Evolutionary conservation across 1,140 invertebrate species (phyloP).

Genomic region (Nymphalis io): DNA sequence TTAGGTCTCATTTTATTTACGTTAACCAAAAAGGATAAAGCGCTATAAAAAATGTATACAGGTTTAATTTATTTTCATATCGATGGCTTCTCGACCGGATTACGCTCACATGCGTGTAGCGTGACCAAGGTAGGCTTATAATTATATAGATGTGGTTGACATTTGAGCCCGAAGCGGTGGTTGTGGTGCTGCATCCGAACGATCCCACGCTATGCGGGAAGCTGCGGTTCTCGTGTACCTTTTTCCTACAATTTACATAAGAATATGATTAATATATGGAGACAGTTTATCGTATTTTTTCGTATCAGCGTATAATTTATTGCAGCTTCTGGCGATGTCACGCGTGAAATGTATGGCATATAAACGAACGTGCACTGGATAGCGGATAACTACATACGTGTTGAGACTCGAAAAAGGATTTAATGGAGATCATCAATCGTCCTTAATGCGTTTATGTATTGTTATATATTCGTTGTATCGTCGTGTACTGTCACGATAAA

Average conservation of each 20-base stretch:
- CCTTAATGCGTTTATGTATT: constrained; percentile 30
- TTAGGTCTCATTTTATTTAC: too few species aligned
- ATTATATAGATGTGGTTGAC: constrained; percentile 70
- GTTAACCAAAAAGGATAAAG: neutral
- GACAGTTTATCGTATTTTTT: constrained; percentile 53
- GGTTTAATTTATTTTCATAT: constrained; percentile 33
- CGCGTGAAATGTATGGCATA: constrained; percentile 59
- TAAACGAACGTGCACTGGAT: constrained; percentile 59
- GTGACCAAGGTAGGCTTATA: constrained; percentile 60
- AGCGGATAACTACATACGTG: constrained; percentile 58
- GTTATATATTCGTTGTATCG: constrained; percentile 4
- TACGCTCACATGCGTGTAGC: constrained; percentile 44
- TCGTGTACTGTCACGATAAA: constrained; percentile 2
- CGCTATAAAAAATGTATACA: constrained; percentile 2
- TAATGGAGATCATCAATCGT: constrained; percentile 41
- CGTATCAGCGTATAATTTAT: constrained; percentile 64
- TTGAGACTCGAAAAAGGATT: constrained; percentile 40
- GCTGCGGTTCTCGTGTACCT: constrained; percentile 53
- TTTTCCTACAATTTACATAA: constrained; percentile 22
- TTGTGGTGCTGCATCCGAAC: constrained; percentile 45
- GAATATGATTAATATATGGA: constrained; percentile 33
- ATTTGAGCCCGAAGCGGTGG: constrained; percentile 57
- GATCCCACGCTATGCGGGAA: constrained; percentile 66
- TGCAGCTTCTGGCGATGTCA: constrained; percentile 58
- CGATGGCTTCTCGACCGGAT: constrained; percentile 45